phyloP scores from a whole-genome alignment of 2,797 vertebrate species.

The Pristis pectinata region DNA sequence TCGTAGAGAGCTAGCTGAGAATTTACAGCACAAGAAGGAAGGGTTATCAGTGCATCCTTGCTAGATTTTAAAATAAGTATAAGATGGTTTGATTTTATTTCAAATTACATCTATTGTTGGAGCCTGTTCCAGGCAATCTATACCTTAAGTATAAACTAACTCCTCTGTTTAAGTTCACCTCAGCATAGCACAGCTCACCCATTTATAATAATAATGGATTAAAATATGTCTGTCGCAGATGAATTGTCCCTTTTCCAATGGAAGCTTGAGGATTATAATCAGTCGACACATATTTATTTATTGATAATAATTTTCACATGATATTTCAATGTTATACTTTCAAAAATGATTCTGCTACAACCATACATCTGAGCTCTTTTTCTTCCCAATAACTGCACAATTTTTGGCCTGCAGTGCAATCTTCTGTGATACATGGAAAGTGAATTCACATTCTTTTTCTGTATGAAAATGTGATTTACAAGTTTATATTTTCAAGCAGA shows the following conservation, averaged over 20 bases:
- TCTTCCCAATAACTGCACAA: background rate
- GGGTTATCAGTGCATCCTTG: background rate
- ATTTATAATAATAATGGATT: background rate
- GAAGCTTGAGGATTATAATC: constrained; percentile 38
- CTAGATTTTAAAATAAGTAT: background rate
- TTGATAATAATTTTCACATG: background rate
- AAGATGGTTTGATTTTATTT: background rate
- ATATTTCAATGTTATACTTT: background rate
- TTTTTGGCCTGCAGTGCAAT: background rate
- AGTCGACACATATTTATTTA: background rate
- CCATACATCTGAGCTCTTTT: background rate
- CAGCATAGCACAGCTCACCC: background rate
- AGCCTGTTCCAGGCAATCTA: background rate
- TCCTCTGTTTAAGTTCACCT: too few relatives aligned
- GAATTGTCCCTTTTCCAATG: constrained; percentile 80
- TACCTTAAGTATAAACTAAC: background rate
- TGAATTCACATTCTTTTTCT: background rate
- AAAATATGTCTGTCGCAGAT: constrained; percentile 74
- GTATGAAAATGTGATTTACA: background rate
- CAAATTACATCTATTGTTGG: background rate
- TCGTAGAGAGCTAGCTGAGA: background rate
- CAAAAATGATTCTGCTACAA: background rate
- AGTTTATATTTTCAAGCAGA: background rate
- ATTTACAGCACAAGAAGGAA: background rate
- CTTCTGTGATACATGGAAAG: background rate